phyloP scores from a whole-genome alignment of 2,888 invertebrate genomes.

The Chymomyza caudatula region DNA sequence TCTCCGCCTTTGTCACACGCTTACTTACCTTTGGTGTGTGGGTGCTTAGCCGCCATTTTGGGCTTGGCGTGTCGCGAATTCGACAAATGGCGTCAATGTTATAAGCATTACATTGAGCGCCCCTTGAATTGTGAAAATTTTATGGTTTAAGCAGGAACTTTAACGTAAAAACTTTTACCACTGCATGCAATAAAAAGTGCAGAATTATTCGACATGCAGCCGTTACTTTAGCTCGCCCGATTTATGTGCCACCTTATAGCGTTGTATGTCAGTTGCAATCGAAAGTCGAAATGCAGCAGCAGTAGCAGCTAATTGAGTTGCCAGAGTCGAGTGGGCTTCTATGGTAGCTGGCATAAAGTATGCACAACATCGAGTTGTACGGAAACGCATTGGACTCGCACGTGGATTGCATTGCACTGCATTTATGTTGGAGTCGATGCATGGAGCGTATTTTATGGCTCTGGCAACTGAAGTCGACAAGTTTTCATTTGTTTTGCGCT shows the following conservation, averaged over 20 bases:
- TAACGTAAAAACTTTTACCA: constrained; percentile 20
- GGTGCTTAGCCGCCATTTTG: constrained; percentile 19
- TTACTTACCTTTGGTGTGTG: no score
- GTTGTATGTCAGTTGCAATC: neutral
- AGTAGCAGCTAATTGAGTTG: constrained; percentile 63
- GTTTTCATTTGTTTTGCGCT: constrained; percentile 57
- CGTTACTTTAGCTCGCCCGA: neutral
- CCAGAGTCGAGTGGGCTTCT: constrained; percentile 4
- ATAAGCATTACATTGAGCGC: constrained; percentile 64
- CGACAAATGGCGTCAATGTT: constrained; percentile 58
- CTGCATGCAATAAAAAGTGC: constrained; percentile 23
- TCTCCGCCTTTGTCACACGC: no score
- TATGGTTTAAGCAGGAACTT: constrained; percentile 38
- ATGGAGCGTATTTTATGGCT: constrained; percentile 53
- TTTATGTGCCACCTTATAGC: neutral
- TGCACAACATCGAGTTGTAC: neutral
- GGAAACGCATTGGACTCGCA: neutral
- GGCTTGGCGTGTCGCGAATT: neutral
- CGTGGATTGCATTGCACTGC: neutral
- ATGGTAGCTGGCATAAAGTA: neutral
- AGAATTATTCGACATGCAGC: neutral
- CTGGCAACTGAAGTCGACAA: constrained; percentile 48
- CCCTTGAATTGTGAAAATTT: constrained; percentile 43
- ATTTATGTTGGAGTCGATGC: constrained; percentile 8
- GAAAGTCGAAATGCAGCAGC: constrained; percentile 23